phyloP scores from a whole-genome alignment of 2,888 invertebrate genomes.

The Morpho helenor region DNA sequence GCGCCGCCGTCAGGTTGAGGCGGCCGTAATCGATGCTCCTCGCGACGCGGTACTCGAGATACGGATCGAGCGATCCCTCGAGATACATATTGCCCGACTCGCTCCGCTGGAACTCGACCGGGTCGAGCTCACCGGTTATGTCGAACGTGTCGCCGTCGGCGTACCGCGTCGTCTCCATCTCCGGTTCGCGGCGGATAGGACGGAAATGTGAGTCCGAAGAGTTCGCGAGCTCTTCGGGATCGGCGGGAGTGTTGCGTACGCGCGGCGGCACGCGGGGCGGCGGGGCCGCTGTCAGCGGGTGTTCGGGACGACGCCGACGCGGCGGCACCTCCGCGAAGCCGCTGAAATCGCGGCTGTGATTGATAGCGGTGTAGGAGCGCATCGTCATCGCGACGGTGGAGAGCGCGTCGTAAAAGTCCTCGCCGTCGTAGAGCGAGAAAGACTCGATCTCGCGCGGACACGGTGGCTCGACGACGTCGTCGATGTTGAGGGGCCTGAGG shows the following conservation, averaged over 20 bases:
- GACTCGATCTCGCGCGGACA: constrained; percentile 42
- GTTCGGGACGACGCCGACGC: constrained; percentile 62
- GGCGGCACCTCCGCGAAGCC: constrained; percentile 80
- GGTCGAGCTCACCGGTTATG: constrained; percentile 81
- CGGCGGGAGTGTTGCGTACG: constrained; percentile 60
- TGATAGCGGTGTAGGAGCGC: constrained; percentile 78
- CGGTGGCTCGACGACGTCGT: constrained; percentile 34
- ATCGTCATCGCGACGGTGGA: constrained; percentile 57
- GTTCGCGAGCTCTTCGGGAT: constrained; percentile 86
- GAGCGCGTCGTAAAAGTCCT: constrained; percentile 61
- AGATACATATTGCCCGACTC: constrained; percentile 81
- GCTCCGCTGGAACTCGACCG: constrained; percentile 82
- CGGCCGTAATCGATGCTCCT: constrained; percentile 62
- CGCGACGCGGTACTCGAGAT: constrained; percentile 72
- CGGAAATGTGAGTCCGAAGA: constrained; percentile 91
- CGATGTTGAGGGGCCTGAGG: constrained; percentile 48
- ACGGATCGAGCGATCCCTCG: constrained; percentile 70
- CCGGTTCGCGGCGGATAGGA: constrained; percentile 83
- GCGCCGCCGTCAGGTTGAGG: constrained; percentile 53
- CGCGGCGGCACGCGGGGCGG: constrained; percentile 44
- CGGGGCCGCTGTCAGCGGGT: constrained; percentile 50
- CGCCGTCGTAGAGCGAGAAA: constrained; percentile 58
- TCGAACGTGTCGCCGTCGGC: constrained; percentile 87
- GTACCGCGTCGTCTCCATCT: constrained; percentile 56
- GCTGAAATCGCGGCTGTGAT: constrained; percentile 81